phyloP scores from a whole-genome alignment of 2,797 vertebrate genomes.

The Anableps anableps region DNA sequence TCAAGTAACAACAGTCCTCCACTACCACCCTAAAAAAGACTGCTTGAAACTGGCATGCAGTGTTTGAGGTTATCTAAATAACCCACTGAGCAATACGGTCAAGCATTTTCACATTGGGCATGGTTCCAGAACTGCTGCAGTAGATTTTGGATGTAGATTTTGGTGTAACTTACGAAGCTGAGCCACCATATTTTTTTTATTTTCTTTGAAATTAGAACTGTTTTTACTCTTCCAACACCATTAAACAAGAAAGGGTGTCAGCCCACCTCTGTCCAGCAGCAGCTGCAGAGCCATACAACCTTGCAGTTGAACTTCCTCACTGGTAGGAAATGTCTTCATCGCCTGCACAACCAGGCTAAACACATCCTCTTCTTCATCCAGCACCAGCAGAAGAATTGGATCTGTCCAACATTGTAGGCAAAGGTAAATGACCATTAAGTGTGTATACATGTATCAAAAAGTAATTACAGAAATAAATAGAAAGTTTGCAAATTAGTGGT shows the following conservation, averaged over 20 bases:
- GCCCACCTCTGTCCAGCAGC: slow-evolving; percentile 89
- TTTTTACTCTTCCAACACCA: neutral
- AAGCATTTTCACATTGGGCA: neutral
- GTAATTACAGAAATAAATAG: neutral
- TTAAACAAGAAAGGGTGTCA: neutral
- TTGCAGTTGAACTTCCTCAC: slow-evolving; percentile 89
- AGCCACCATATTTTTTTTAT: neutral
- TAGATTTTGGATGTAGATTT: neutral
- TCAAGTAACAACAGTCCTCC: neutral
- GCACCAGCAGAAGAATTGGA: slow-evolving; percentile 77
- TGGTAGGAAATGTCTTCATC: slow-evolving; percentile 86
- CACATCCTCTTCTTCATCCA: slow-evolving; percentile 89
- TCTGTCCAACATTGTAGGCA: slow-evolving; percentile 70
- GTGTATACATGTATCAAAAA: neutral
- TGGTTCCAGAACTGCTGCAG: neutral
- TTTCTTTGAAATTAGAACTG: neutral
- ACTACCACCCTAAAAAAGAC: neutral
- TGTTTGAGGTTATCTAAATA: too few species aligned
- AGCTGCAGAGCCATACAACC: slow-evolving; percentile 86
- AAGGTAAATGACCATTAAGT: neutral
- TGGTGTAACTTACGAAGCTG: neutral
- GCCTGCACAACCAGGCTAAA: slow-evolving; percentile 88
- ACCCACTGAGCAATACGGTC: neutral
- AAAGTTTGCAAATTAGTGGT: neutral
- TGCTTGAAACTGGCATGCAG: neutral